Evolutionary conservation across 1,140 invertebrate genomes (phyloP).

Genomic region (Aleiodes sp.): DNA sequence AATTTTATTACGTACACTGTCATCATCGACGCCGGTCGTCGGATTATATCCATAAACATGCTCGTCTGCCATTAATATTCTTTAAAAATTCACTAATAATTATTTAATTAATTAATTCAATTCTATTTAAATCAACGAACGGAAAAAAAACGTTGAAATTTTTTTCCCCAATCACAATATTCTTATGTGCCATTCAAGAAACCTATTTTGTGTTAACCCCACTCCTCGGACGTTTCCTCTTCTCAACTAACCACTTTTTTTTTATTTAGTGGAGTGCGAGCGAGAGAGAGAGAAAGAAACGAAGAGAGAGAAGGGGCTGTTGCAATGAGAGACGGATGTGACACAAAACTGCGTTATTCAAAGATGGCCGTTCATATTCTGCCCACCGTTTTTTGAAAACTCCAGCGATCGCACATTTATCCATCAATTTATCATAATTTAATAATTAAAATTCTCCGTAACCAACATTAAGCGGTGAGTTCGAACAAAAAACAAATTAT

Average conservation of each 20-base stretch:
- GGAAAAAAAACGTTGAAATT: no score
- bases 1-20: slow-evolving; percentile 61
- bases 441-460: no score
- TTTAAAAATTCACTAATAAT: slow-evolving; percentile 27
- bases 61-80: slow-evolving; percentile 66
- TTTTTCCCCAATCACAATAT: slow-evolving; percentile 40
- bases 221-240: slow-evolving; percentile 40
- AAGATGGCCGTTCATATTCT: slow-evolving; percentile 52
- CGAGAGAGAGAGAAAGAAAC: no score
- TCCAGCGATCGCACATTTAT: no score
- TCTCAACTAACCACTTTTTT: no score
- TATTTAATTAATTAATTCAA: no score
- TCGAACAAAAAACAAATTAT: no score
- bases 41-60: slow-evolving; percentile 65
- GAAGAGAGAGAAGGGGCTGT: not conserved
- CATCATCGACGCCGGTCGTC: slow-evolving; percentile 57
- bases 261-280: no score
- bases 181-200: slow-evolving; percentile 61
- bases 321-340: slow-evolving; percentile 54
- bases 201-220: slow-evolving; percentile 59
- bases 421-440: no score
- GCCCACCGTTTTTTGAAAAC: not conserved
- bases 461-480: no score
- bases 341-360: slow-evolving; percentile 48
- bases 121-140: no score